These are phyloP conservation scores for Cosmia trapezina DNA, from an alignment of 2,888 invertebrate genomes.

Conservation along the genomic window DNA sequence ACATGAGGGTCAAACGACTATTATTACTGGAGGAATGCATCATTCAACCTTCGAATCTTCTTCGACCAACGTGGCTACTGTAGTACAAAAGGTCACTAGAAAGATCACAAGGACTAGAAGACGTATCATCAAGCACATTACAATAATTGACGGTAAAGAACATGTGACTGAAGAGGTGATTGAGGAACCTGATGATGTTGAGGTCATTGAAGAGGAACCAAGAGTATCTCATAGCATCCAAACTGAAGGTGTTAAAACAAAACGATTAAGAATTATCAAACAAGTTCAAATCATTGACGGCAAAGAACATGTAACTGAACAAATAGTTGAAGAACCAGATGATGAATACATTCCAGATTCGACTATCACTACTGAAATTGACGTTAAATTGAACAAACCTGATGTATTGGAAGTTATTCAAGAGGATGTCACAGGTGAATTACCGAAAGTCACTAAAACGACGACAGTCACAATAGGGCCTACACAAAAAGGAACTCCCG, in stretches of 20 bases:
- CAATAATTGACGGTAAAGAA: constrained; percentile 95
- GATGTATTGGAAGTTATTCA: constrained; percentile 45
- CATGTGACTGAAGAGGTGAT: constrained; percentile 95
- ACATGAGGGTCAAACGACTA: constrained; percentile 66
- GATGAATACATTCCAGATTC: constrained; percentile 83
- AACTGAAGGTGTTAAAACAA: constrained; percentile 79
- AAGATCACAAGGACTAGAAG: constrained; percentile 93
- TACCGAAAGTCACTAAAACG: constrained; percentile 39
- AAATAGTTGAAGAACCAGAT: constrained; percentile 91
- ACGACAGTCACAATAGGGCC: constrained; percentile 37
- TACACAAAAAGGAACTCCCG: constrained; percentile 27
- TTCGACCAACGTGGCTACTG: constrained; percentile 88
- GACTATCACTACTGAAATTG: constrained; percentile 76
- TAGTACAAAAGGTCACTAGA: constrained; percentile 94
- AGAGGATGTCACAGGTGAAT: constrained; percentile 28
- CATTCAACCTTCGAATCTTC: constrained; percentile 73
- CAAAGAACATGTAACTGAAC: constrained; percentile 94
- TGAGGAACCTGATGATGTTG: constrained; percentile 95
- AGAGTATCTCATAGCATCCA: constrained; percentile 74
- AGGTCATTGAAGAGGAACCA: constrained; percentile 92
- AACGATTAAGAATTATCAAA: constrained; percentile 90
- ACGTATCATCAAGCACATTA: constrained; percentile 93
- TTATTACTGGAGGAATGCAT: constrained; percentile 70
- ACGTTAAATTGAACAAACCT: constrained; percentile 70
- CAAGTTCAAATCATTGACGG: constrained; percentile 93